A percentile compares a stretch with the other conserved stretches of the same genome.
These are phyloP conservation scores for Phylloscopus whistleri DNA, from an alignment of 2,113 vertebrate species.

Conservation along the genomic window DNA sequence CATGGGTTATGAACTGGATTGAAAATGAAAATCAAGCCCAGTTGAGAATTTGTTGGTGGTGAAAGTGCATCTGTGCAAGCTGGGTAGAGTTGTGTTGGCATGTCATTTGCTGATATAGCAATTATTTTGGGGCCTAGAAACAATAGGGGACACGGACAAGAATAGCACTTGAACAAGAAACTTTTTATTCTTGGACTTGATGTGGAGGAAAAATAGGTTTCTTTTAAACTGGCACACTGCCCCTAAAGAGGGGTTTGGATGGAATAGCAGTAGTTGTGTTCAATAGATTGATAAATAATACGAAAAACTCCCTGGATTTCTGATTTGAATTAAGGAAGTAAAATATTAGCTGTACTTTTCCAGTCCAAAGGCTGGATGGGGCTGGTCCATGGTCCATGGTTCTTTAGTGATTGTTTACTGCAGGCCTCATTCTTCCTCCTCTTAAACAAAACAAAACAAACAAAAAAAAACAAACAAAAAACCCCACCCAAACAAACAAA, in stretches of 20 bases:
- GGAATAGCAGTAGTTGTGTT: background rate
- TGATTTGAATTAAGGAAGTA: background rate
- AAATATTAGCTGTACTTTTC: background rate
- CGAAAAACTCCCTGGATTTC: background rate
- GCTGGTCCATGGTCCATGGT: background rate
- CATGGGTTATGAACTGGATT: background rate
- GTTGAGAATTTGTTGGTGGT: background rate
- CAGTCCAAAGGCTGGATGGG: background rate
- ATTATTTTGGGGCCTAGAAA: background rate
- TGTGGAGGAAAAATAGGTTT: background rate
- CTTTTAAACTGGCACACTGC: background rate
- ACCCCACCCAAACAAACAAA: background rate
- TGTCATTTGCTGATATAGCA: background rate
- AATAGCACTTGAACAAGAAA: accelerated
- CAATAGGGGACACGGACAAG: background rate
- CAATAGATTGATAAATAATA: background rate
- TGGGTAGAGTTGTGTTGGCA: background rate
- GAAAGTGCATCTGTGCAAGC: background rate
- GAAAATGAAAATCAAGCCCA: background rate
- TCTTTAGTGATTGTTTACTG: background rate
- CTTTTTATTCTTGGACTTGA: background rate
- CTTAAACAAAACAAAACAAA: background rate
- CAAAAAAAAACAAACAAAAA: background rate
- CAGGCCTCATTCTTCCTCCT: background rate
- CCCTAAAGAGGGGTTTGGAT: background rate